A percentile compares a stretch with the other conserved stretches of the same genome.
Evolutionary conservation across 2,797 vertebrate genomes (phyloP).

Genomic region (Acanthis flammea): DNA sequence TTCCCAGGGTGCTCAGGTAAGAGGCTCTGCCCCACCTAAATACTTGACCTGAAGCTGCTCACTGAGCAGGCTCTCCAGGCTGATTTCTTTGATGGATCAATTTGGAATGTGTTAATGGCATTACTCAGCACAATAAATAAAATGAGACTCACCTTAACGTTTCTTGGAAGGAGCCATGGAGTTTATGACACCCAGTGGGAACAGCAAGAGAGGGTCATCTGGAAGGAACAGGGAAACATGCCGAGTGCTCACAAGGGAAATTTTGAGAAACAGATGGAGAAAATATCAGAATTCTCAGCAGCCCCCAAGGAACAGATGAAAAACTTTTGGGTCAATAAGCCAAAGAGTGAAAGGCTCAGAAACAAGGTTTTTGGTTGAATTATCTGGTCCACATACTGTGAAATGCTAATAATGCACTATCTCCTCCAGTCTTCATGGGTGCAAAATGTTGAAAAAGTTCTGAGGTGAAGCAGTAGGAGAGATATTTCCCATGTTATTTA

Average conservation of each 20-base stretch:
- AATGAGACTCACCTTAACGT: constrained; percentile 50
- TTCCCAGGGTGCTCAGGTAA: constrained; percentile 23
- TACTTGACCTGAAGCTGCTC: constrained; percentile 54
- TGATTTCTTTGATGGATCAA: constrained; percentile 54
- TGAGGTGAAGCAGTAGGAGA: not conserved
- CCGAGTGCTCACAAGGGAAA: constrained; percentile 57
- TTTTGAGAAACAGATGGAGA: constrained; percentile 67
- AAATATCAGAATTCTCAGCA: constrained; percentile 58
- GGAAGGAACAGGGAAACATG: constrained; percentile 60
- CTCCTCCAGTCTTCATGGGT: not conserved
- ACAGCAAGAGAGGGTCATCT: constrained; percentile 65
- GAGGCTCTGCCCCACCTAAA: constrained; percentile 31
- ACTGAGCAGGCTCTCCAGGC: constrained; percentile 24
- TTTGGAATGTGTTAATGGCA: constrained; percentile 59
- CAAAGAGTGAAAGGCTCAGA: constrained; percentile 50
- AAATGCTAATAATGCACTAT: not conserved
- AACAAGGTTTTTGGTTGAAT: not conserved
- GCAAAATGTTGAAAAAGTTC: not conserved
- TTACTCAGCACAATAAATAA: constrained; percentile 65
- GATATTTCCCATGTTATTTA: not conserved
- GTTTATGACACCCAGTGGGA: constrained; percentile 66
- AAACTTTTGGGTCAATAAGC: constrained; percentile 58
- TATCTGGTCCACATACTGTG: not conserved
- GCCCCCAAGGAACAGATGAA: constrained; percentile 44
- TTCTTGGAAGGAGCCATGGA: constrained; percentile 65